Conservation (phyloP, 2,113 vertebrate species). For the Myotis davidii region DNA sequence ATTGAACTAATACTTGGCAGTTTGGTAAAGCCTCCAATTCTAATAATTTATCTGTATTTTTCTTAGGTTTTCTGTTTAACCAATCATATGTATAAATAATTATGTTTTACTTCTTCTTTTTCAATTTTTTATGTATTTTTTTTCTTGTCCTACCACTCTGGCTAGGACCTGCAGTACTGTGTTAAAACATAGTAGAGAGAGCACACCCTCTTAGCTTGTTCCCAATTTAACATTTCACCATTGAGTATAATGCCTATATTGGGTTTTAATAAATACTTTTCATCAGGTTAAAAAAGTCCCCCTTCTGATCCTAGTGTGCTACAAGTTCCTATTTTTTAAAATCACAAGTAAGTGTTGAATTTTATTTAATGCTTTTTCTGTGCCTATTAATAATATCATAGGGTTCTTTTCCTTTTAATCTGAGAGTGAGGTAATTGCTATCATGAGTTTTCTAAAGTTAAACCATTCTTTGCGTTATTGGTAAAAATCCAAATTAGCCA, state of each 20-base stretch:
- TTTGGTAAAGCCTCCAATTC: not conserved
- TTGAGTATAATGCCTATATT: not conserved
- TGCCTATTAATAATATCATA: not conserved
- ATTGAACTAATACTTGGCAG: not conserved
- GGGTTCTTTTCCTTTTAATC: conserved; percentile 43
- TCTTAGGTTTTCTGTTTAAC: conserved; percentile 12
- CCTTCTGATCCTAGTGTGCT: not conserved
- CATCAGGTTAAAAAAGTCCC: conserved; percentile 10
- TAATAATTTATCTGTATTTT: conserved; percentile 15
- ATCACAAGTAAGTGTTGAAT: conserved; percentile 3
- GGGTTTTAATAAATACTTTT: not conserved
- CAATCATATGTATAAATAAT: not conserved
- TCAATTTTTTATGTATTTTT: not conserved
- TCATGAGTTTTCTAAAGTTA: conserved; percentile 33
- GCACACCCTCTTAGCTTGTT: not conserved
- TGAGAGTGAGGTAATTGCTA: not conserved
- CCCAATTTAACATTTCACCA: not conserved
- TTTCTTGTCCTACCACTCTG: not conserved
- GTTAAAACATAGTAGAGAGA: not conserved
- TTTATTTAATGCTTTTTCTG: not conserved
- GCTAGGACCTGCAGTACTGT: not conserved
- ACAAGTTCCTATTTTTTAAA: conserved; percentile 28
- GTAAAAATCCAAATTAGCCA: conserved; percentile 16
- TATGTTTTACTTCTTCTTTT: not conserved
- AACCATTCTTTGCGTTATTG: not conserved